Evolutionary conservation across 2,888 invertebrate genomes (phyloP), one percentile per base, ranked within the genome.

Genomic region (Megastigmus dorsalis): DNA sequence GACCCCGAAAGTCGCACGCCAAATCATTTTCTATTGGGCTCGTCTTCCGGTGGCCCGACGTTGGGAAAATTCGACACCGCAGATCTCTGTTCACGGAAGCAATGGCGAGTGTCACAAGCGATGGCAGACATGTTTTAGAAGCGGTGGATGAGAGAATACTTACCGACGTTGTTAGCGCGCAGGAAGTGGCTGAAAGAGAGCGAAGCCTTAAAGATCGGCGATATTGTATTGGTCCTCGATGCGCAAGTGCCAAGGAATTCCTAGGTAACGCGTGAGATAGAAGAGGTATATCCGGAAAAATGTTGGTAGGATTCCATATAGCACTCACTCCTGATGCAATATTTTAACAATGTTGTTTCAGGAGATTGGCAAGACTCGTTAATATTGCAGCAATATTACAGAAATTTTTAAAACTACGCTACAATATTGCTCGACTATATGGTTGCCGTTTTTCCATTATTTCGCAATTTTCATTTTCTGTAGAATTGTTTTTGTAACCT

Each of bases 121-220:
- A 18, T 74, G 1, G 74, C 78, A 1, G 70, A 78, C 41, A 41
- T 41, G 43, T 80, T 78, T 50, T 80, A 78, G 78, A 50, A 50
- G 10, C 45, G 79, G n/a, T 80, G 78, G 79, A 20, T 76, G 0
- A 48, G 67, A n/a, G 77, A 78, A 60, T 80, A 76, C 36, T 43
- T 78, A 1, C 76, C 77, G 1, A 75, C 57, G 0, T 18, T 79
- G 20, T 23, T 68, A 4, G 41, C 54, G 9, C 50, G 67, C 6
- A 57, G 41, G 1, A 76, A 48, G 13, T 65, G 70, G 70, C 43
- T 15, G 0, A 18, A 54, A 36, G 15, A 65, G 6, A 41, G 10
- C 3, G 6, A 54, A 20, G 15, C 36, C 30, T 13, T 75, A 1
- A 23, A 28, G 5, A 28, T 60, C 15, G 74, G 55, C n/a, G 69